Percentiles rank a stretch among this genome's conserved stretches.
Evolutionary conservation across 2,888 invertebrate species (phyloP).

Genomic region (Diarsia dahlii): DNA sequence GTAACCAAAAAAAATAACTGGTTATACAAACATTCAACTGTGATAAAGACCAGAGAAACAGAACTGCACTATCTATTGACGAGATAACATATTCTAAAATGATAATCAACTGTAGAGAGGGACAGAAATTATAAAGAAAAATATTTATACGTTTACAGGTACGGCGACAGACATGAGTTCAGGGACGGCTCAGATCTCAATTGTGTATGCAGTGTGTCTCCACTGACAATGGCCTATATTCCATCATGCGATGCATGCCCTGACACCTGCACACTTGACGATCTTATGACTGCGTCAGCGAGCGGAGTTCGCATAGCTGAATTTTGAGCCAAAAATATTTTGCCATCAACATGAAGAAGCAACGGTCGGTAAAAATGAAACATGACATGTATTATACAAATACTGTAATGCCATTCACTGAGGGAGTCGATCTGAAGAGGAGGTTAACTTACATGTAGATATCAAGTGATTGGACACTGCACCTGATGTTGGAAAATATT

Average conservation of each 20-base stretch:
- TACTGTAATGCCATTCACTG: too few relatives aligned
- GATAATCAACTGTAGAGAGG: neutral
- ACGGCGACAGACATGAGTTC: too few relatives aligned
- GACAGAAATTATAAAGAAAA: neutral
- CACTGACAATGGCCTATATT: too few relatives aligned
- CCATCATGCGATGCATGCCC: too few relatives aligned
- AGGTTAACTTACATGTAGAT: neutral
- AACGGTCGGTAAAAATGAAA: neutral
- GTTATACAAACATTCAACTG: neutral
- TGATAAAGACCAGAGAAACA: neutral
- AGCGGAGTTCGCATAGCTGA: too few relatives aligned
- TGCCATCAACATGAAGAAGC: too few relatives aligned
- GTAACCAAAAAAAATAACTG: slow-evolving; percentile 13
- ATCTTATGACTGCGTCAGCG: too few relatives aligned
- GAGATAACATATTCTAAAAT: neutral
- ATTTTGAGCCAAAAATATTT: too few relatives aligned
- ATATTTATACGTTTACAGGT: too few relatives aligned
- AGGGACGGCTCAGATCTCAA: too few relatives aligned
- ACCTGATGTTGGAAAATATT: neutral
- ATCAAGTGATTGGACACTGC: neutral
- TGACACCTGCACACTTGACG: too few relatives aligned
- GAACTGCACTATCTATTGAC: neutral
- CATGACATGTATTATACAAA: neutral
- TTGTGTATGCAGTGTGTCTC: too few relatives aligned
- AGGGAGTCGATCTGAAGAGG: neutral